A percentile compares a stretch with the other conserved stretches of the same genome.
These are phyloP conservation scores for Sepiola atlantica DNA, from an alignment of 2,888 invertebrate species.

Conservation along the genomic window DNA sequence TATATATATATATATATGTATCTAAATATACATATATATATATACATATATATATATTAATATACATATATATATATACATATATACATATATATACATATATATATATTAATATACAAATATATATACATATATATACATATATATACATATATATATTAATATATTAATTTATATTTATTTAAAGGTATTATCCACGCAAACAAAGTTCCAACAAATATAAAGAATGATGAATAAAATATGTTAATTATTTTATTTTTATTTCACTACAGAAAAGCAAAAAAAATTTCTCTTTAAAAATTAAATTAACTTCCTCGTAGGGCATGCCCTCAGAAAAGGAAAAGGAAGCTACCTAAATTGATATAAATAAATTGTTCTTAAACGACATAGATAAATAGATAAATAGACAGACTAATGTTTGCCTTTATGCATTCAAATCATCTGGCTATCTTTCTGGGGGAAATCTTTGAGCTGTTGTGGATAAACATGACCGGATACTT, in stretches of 20 bases:
- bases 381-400: background rate
- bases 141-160: background rate
- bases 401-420: background rate
- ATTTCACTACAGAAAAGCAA: too few species aligned
- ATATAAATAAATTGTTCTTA: too few species aligned
- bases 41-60: background rate
- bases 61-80: background rate
- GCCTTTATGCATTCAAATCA: background rate
- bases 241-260: too few species aligned
- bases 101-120: background rate
- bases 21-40: background rate
- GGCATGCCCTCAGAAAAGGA: too few species aligned
- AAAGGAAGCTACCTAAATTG: too few species aligned
- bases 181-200: too few species aligned
- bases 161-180: too few species aligned
- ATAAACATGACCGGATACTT: background rate
- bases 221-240: too few species aligned
- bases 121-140: background rate
- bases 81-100: background rate
- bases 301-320: too few species aligned
- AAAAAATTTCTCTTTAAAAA: too few species aligned
- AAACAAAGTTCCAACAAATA: too few species aligned
- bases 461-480: background rate
- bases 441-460: background rate
- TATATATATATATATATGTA: background rate